A percentile compares a stretch with the other conserved stretches of the same genome.
phyloP scores from a whole-genome alignment of 2,888 invertebrate species.

The Lochmaea capreae region DNA sequence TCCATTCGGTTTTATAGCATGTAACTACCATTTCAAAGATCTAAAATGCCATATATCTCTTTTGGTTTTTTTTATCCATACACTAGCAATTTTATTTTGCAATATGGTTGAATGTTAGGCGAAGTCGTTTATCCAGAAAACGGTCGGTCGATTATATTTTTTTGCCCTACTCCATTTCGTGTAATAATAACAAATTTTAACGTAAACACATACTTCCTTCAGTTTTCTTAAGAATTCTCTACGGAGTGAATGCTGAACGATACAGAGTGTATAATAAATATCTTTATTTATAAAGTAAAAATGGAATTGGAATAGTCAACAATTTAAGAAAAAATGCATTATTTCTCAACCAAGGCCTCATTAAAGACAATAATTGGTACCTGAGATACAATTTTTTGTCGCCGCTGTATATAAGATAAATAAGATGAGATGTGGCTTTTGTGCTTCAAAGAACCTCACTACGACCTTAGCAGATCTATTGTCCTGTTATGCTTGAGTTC shows the following conservation, averaged over 20 bases:
- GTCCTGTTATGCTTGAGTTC: too few relatives aligned
- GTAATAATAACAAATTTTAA: constrained; percentile 34
- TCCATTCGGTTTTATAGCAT: neutral
- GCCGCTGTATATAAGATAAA: too few relatives aligned
- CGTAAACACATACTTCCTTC: constrained; percentile 40
- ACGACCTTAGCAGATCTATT: too few relatives aligned
- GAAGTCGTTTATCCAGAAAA: constrained; percentile 1
- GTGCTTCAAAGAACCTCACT: too few relatives aligned
- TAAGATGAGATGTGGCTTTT: too few relatives aligned
- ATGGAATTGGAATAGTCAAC: too few relatives aligned
- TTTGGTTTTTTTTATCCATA: neutral
- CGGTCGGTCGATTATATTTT: constrained; percentile 15
- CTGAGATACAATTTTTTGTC: too few relatives aligned
- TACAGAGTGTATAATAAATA: neutral
- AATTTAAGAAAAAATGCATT: too few relatives aligned
- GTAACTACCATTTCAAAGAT: neutral
- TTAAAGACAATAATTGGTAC: too few relatives aligned
- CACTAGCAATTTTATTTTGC: neutral
- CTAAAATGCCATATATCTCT: neutral
- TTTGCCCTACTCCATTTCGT: constrained; percentile 16
- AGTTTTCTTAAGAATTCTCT: constrained; percentile 15
- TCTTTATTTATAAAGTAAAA: too few relatives aligned
- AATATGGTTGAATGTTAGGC: neutral
- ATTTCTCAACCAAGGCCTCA: too few relatives aligned
- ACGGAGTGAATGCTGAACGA: too few relatives aligned